A percentile compares a stretch with the other conserved stretches of the same genome.
Conservation (phyloP, 2,888 invertebrate species). For the Eurytoma californica region DNA sequence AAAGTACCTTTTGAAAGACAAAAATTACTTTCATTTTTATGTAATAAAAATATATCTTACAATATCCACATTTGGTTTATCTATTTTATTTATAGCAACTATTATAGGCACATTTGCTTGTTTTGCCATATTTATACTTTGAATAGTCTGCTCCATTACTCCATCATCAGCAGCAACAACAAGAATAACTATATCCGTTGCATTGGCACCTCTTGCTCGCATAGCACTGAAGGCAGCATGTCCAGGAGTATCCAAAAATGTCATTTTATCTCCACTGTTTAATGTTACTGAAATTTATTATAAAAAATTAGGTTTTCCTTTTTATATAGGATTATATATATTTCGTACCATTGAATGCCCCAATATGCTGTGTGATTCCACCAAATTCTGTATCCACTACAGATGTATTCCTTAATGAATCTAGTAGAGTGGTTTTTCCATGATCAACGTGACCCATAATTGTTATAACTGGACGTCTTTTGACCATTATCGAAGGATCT, state of each 20-base stretch:
- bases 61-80: constrained; percentile 92
- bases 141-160: constrained; percentile 97
- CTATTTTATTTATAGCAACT: constrained; percentile 98
- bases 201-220: constrained; percentile 94
- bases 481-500: constrained; percentile 79
- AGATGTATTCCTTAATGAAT: constrained; percentile 88
- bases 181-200: constrained; percentile 95
- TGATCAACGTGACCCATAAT: constrained; percentile 99
- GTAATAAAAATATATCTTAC: constrained; percentile 75
- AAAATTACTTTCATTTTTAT: constrained; percentile 8
- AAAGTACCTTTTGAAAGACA: constrained; percentile 3
- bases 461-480: constrained; percentile 94
- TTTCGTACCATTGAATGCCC: constrained; percentile 89
- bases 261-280: constrained; percentile 85
- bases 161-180: constrained; percentile 99
- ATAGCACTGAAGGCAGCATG: constrained; percentile 98
- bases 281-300: constrained; percentile 77
- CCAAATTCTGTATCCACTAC: constrained; percentile 96
- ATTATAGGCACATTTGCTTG: constrained; percentile 91
- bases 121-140: constrained; percentile 91
- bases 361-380: constrained; percentile 99
- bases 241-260: constrained; percentile 98
- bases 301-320: not conserved
- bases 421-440: constrained; percentile 97
- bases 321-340: constrained; percentile 1